A percentile compares a stretch with the other conserved stretches of the same genome.
These are phyloP conservation scores for Melitaea athalia DNA, from an alignment of 2,888 invertebrate genomes.

Conservation along the genomic window DNA sequence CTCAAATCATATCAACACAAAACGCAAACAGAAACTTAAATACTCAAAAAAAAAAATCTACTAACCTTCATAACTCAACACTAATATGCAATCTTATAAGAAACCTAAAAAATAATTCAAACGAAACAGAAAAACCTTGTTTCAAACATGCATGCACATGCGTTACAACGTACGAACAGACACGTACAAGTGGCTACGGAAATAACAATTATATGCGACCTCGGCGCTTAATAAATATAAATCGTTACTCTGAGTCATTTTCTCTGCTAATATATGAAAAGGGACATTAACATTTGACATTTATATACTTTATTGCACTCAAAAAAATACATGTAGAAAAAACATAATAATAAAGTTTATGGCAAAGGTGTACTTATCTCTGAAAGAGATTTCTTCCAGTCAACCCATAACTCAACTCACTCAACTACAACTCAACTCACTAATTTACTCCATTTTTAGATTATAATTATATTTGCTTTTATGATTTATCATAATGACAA, in stretches of 20 bases:
- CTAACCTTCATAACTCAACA: neutral
- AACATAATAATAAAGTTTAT: too few species aligned
- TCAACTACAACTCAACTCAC: too few species aligned
- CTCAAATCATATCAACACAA: neutral
- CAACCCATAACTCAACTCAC: too few species aligned
- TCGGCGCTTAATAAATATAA: neutral
- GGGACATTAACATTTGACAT: neutral
- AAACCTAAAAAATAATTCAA: neutral
- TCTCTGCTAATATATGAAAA: neutral
- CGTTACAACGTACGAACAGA: conserved; percentile 8
- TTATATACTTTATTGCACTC: too few species aligned
- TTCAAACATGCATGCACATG: conserved; percentile 22
- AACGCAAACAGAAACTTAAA: neutral
- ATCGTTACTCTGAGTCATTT: neutral
- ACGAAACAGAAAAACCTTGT: neutral
- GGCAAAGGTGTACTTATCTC: too few species aligned
- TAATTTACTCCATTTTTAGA: too few species aligned
- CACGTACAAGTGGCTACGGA: neutral
- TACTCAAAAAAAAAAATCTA: neutral
- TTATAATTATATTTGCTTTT: too few species aligned
- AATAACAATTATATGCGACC: conserved; percentile 7
- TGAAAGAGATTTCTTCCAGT: too few species aligned
- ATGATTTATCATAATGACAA: too few species aligned
- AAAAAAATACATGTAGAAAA: too few species aligned
- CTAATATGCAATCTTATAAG: neutral